Conservation (phyloP, 2,888 invertebrate genomes). For the Eueremaeus valkanovi region DNA sequence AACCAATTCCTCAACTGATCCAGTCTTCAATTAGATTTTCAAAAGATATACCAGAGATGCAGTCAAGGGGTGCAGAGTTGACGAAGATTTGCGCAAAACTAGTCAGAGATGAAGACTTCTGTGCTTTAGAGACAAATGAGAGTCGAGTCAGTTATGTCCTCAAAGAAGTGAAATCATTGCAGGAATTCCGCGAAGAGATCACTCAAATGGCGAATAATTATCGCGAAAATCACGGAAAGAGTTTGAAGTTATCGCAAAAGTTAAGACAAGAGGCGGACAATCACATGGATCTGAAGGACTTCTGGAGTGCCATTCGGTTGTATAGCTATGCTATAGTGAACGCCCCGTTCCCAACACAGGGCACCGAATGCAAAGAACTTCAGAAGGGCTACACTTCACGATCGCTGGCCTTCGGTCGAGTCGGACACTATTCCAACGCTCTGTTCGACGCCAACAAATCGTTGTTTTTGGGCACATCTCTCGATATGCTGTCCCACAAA, state of each 20-base stretch:
- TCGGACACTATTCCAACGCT: background rate
- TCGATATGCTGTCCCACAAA: background rate
- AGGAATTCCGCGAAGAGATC: conserved; percentile 10
- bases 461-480: background rate
- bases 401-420: background rate
- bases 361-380: background rate
- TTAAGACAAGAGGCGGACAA: background rate
- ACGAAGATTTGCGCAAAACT: background rate
- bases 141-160: background rate
- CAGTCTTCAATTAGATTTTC: no score
- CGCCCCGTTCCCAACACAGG: background rate
- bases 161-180: background rate
- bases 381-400: background rate
- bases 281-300: background rate
- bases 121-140: background rate
- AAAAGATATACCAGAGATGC: no score
- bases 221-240: background rate
- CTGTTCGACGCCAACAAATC: background rate
- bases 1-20: no score
- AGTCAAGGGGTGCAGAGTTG: background rate
- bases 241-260: background rate
- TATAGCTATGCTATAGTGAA: background rate
- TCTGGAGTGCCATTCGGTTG: background rate
- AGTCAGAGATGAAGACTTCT: background rate
- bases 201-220: background rate